Evolutionary conservation across 1,140 invertebrate genomes (phyloP), one percentile per base, ranked within the genome.

Genomic region (Arctopsyche grandis): DNA sequence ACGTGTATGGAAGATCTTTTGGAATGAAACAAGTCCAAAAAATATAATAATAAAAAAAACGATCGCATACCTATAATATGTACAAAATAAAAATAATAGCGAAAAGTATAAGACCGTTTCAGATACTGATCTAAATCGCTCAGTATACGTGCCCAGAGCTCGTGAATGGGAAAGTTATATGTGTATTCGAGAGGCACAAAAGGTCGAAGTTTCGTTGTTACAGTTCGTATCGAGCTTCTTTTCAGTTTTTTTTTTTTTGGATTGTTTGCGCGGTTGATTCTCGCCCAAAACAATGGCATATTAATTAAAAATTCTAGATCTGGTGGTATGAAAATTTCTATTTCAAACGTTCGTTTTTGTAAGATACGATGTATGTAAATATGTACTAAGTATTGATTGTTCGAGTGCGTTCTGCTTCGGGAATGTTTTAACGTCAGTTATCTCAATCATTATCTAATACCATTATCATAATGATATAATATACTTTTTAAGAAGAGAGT

Each of bases 121-220:
- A 44, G 69, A 71, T 71, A 19, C 0, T n/a, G 69, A 71, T 71
- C 69, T 66, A 21, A 66, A 66, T 22, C 24, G 21, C 60, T 26
- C 10, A 3, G 5, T 66, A 16, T 21, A 16, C 21, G n/a, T 60
- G 56, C 14, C 26, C n/a, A n/a, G 26, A 29, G 70, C 70, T 46
- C 70, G 70, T 12, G 71, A 74, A 74, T 74, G 71, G 71, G 71
- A 74, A 74, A 74, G 71, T 74, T 56, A 74, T 58, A 24, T 38
- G n/a, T n/a, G 38, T 16, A 3, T 60, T 60, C n/a, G 58, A 12
- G 9, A 12, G 9, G 63, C 10, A 66, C 24, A 66, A 66, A 29
- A 74, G 71, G 71, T 74, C 71, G 71, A 74, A 74, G 71, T 74
- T 74, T 74, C 71, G 70, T 74, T n/a, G n/a, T n/a, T n/a, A n/a